Percentiles rank a stretch among this genome's conserved stretches.
Conservation (phyloP, 2,113 vertebrate genomes). For the Zosterops hypoxanthus region DNA sequence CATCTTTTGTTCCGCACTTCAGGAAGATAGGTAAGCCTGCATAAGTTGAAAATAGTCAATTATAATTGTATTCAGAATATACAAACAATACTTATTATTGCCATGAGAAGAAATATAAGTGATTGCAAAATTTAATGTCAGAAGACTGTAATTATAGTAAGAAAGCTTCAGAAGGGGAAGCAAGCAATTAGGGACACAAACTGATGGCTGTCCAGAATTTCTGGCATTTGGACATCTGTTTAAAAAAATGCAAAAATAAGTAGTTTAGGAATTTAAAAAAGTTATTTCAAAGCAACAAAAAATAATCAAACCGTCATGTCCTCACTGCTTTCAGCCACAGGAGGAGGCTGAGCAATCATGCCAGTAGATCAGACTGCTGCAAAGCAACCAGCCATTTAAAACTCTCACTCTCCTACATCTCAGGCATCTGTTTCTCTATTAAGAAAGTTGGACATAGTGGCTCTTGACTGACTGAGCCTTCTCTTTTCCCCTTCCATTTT, state of each 20-base stretch:
- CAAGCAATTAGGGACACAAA: neutral
- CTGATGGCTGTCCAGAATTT: neutral
- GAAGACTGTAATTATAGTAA: neutral
- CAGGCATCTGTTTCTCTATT: neutral
- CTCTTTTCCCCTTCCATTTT: neutral
- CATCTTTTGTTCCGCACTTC: neutral
- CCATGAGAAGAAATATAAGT: neutral
- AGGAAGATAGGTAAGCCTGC: neutral
- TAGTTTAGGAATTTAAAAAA: neutral
- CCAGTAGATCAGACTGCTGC: neutral
- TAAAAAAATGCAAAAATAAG: neutral
- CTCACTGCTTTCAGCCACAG: neutral
- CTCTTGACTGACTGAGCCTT: neutral
- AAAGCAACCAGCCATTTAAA: neutral
- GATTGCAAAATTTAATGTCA: neutral
- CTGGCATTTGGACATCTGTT: neutral
- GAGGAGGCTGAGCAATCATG: neutral
- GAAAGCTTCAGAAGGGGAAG: neutral
- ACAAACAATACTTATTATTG: neutral
- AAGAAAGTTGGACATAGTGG: neutral
- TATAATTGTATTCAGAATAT: neutral
- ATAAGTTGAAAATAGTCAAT: neutral
- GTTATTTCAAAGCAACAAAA: neutral
- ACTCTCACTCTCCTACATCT: neutral
- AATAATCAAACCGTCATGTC: neutral